phyloP scores from a whole-genome alignment of 2,888 invertebrate species.

The Augochlorella aurata region DNA sequence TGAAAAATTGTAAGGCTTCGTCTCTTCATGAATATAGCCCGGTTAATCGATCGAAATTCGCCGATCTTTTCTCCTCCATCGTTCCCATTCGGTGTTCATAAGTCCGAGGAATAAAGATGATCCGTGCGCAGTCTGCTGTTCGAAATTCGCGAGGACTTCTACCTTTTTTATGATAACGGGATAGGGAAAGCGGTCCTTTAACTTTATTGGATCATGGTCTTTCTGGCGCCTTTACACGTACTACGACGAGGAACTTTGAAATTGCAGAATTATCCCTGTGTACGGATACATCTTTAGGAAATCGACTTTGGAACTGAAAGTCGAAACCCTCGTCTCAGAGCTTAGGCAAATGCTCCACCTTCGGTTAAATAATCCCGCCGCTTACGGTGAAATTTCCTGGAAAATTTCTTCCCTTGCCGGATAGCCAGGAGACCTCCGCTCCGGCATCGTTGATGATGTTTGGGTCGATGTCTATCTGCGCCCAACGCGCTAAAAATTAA shows the following conservation, averaged over 20 bases:
- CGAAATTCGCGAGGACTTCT: constrained; percentile 52
- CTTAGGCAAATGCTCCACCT: constrained; percentile 45
- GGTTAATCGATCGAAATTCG: constrained; percentile 15
- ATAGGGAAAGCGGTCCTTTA: constrained; percentile 48
- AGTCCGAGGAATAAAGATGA: constrained; percentile 27
- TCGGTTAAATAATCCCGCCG: constrained; percentile 42
- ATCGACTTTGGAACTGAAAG: constrained; percentile 62
- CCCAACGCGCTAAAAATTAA: neutral
- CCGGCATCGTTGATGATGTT: neutral
- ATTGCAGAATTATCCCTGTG: constrained; percentile 58
- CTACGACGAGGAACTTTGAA: constrained; percentile 55
- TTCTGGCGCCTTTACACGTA: constrained; percentile 58
- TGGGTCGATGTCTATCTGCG: neutral
- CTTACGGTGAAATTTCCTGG: constrained; percentile 28
- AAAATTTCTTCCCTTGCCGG: constrained; percentile 18
- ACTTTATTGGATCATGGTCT: constrained; percentile 53
- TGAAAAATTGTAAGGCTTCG: neutral
- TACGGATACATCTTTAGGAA: constrained; percentile 48
- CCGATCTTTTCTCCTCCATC: constrained; percentile 21
- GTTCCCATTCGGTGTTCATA: constrained; percentile 22
- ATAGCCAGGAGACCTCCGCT: neutral
- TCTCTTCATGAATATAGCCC: too few species aligned
- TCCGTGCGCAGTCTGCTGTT: constrained; percentile 20
- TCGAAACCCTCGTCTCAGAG: constrained; percentile 33
- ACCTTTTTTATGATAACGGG: constrained; percentile 59